Base-by-base conservation (phyloP, 1,140 invertebrate genomes). In the Eciton burchellii region DNA sequence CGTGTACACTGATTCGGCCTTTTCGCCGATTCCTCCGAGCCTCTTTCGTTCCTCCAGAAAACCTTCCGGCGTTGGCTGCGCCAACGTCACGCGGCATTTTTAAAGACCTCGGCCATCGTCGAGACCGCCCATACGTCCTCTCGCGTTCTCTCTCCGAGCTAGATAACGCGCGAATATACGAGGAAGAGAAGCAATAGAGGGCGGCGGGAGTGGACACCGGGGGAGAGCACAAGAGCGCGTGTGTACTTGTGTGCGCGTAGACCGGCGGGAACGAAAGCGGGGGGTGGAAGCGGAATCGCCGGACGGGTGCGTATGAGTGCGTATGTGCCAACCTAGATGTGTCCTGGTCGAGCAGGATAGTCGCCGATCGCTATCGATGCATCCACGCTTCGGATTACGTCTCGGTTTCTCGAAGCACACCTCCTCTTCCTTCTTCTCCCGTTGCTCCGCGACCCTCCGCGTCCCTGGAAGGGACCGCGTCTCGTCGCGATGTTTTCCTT, bases 31-130 rank as follows among this genome's bases (percentile, higher is more conserved):
- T 35, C 35, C 2, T 35, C 35, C 35, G 6, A 35, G 35, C 35
- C 35, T 35, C 35, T 35, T 35, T 6, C 35, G 35, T 2, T 35
- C 35, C 35, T 35, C n/a, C n/a, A n/a, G 35, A 35, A 35, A 35
- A 79, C 70, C 43, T 57, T 43, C 35, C n/a, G 41, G 19, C 43
- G 54, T 62, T 43, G 11, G 21, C 24, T 24, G 52, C 72, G 83
- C 62, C 89, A 89, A 91, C 90, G 89, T 86, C 89, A 92, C 91
- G 89, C 87, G 66, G 83, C 84, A 92, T 93, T 93, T 93, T 93
- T 91, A 87, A 92, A 89, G 90, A 91, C 88, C 86, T 81, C 89
- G 87, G 68, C 68, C 84, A 89, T 79, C 81, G 77, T 68, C 76
- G 74, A 71, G 88, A 88, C 88, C 92, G 92, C 89, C 90, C 90